phyloP scores from a whole-genome alignment of 2,888 invertebrate species.

The Diadegma fenestrale region DNA sequence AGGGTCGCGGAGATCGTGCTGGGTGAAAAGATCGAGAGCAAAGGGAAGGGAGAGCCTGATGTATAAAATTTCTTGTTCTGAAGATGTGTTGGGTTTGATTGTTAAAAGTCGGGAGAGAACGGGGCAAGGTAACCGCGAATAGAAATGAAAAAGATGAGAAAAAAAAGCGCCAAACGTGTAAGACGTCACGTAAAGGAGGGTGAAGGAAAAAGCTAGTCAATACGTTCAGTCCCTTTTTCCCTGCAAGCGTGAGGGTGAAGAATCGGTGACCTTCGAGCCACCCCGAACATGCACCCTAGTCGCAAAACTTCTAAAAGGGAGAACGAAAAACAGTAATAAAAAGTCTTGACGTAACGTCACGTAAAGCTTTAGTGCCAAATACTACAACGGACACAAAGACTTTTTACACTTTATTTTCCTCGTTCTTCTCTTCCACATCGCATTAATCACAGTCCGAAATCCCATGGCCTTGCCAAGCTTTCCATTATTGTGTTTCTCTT shows the following conservation, averaged over 20 bases:
- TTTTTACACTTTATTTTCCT: conserved; percentile 5
- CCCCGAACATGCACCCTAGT: not conserved
- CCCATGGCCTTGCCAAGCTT: not conserved
- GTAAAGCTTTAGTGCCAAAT: conserved; percentile 10
- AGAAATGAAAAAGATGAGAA: conserved; percentile 26
- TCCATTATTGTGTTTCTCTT: not conserved
- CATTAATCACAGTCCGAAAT: conserved; percentile 4
- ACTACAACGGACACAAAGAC: conserved; percentile 12
- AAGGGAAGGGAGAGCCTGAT: conserved; percentile 10
- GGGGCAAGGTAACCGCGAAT: conserved; percentile 8
- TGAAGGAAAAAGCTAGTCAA: conserved; percentile 6
- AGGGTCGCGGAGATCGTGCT: not conserved
- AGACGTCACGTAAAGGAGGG: conserved; percentile 33
- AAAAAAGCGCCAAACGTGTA: conserved; percentile 18
- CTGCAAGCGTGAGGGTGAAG: conserved; percentile 20
- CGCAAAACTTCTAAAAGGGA: conserved; percentile 28
- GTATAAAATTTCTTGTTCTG: conserved; percentile 37
- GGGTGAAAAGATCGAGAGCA: not conserved
- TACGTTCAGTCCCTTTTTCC: conserved; percentile 13
- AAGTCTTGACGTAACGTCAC: conserved; percentile 15
- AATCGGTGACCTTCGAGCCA: conserved; percentile 43
- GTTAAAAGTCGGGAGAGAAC: conserved; percentile 12
- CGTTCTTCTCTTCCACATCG: not conserved
- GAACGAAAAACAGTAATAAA: conserved; percentile 40
- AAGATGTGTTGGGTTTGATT: not conserved